phyloP scores from a whole-genome alignment of 2,113 vertebrate species.

The Antechinus stuartii region DNA sequence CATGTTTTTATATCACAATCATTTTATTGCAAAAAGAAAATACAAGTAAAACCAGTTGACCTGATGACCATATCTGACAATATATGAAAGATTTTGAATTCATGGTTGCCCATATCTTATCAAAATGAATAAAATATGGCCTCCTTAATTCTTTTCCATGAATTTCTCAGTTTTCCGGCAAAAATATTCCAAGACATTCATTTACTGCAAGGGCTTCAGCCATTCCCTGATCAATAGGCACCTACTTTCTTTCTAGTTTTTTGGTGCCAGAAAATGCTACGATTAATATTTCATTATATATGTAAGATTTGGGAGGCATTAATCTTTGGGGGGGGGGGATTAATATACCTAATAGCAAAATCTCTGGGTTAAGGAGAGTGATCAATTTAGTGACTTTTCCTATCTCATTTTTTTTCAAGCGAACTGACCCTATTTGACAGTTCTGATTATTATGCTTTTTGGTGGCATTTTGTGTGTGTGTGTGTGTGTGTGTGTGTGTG shows the following conservation, averaged over 20 bases:
- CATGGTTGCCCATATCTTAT: background rate
- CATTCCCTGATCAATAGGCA: background rate
- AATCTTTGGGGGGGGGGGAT: background rate
- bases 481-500: background rate
- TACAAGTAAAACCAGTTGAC: background rate
- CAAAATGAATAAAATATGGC: background rate
- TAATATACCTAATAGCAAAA: background rate
- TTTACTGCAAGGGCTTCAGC: background rate
- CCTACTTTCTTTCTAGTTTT: background rate
- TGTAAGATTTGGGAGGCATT: background rate
- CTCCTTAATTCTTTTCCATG: background rate
- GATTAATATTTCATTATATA: background rate
- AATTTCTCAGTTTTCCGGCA: background rate
- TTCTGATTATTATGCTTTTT: background rate
- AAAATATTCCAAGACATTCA: background rate
- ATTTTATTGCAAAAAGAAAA: background rate
- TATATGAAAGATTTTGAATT: background rate
- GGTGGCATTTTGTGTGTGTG: background rate
- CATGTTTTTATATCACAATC: background rate
- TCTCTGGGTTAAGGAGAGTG: background rate
- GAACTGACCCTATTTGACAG: background rate
- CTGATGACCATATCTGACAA: background rate
- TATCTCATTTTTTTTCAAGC: background rate
- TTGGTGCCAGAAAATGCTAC: background rate
- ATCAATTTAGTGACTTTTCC: background rate